A percentile compares a stretch with the other conserved stretches of the same genome.
phyloP scores from a whole-genome alignment of 2,113 vertebrate genomes.

The Pitta sordida region DNA sequence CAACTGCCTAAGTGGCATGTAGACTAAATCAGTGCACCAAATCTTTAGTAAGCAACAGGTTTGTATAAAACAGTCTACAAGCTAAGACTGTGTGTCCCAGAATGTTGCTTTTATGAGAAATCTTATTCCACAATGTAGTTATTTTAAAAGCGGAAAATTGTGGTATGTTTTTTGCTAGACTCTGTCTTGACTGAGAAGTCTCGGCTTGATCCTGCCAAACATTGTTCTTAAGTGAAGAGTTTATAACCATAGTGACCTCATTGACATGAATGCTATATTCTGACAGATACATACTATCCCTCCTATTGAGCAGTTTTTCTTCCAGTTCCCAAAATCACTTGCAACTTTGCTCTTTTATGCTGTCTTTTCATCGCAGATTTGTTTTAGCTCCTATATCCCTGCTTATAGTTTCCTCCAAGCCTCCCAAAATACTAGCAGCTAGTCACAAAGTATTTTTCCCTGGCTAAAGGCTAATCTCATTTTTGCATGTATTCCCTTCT shows the following conservation, averaged over 20 bases:
- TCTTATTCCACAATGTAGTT: not conserved
- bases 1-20: not conserved
- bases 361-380: not conserved
- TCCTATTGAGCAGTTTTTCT: not conserved
- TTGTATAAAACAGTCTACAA: not conserved
- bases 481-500: not conserved
- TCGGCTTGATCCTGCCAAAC: not conserved
- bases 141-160: constrained; percentile 24
- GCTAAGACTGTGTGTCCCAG: not conserved
- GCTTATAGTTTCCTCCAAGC: not conserved
- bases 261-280: not conserved
- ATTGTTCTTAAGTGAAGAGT: not conserved
- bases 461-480: not conserved
- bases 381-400: not conserved
- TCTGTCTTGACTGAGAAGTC: not conserved
- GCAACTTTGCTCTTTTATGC: not conserved
- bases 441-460: not conserved
- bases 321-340: not conserved
- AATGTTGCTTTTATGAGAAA: not conserved
- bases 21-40: not conserved
- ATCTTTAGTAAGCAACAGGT: constrained; percentile 20
- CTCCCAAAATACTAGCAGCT: not conserved
- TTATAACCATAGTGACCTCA: not conserved
- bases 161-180: not conserved
- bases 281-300: not conserved